Evolutionary conservation across 2,113 vertebrate species (phyloP).

Genomic region (Jacana jacana): DNA sequence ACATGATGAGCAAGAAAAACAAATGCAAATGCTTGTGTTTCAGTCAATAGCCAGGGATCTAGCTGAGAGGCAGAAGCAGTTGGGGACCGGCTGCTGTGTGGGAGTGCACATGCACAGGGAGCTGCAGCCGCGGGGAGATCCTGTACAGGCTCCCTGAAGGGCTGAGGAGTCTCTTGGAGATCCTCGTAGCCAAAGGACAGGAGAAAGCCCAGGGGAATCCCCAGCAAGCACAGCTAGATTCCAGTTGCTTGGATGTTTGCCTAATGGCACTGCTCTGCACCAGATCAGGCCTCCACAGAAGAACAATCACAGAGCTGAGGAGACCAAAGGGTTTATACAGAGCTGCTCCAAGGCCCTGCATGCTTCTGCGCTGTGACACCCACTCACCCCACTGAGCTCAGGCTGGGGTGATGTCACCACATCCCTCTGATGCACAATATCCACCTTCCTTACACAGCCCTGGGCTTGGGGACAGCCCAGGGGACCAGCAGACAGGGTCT

Average conservation of each 20-base stretch:
- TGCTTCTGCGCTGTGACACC: not conserved
- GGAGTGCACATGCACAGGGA: not conserved
- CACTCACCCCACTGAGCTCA: not conserved
- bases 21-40: constrained; percentile 54
- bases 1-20: constrained; percentile 56
- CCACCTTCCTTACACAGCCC: not conserved
- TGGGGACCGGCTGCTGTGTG: constrained; percentile 12
- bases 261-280: not conserved
- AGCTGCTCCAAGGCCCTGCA: not conserved
- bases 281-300: not conserved
- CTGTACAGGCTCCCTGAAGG: not conserved
- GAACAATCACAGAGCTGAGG: not conserved
- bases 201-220: constrained; percentile 29
- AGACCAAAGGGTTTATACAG: not conserved
- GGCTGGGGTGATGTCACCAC: not conserved
- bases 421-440: not conserved
- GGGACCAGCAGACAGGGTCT: not conserved
- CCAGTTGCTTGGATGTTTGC: not conserved
- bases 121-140: not conserved
- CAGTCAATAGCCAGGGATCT: constrained; percentile 20
- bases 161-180: constrained; percentile 20
- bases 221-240: not conserved
- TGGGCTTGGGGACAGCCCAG: not conserved
- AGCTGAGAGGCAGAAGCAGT: constrained; percentile 37
- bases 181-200: not conserved